These are phyloP conservation scores for Pediacus dermestoides DNA, from an alignment of 2,888 invertebrate species.

Conservation along the genomic window DNA sequence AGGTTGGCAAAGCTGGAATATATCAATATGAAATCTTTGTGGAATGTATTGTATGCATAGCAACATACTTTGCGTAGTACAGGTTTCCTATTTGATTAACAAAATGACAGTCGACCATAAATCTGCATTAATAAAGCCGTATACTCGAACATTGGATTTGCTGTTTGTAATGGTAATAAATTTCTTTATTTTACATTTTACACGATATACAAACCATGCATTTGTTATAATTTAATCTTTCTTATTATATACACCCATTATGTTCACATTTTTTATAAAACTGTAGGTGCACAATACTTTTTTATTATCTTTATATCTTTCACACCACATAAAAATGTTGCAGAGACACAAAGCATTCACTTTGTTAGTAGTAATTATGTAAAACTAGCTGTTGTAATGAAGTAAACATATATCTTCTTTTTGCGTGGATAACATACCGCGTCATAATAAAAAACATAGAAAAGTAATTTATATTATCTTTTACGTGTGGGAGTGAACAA, in stretches of 20 bases:
- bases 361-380: too few relatives aligned
- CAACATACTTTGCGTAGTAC: conserved; percentile 41
- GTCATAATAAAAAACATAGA: too few relatives aligned
- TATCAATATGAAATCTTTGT: conserved; percentile 35
- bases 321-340: too few relatives aligned
- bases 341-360: too few relatives aligned
- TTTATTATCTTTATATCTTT: too few relatives aligned
- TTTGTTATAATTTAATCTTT: conserved; percentile 29
- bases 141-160: conserved; percentile 43
- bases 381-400: too few relatives aligned
- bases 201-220: conserved; percentile 28
- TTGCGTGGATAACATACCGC: too few relatives aligned
- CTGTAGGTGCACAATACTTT: too few relatives aligned
- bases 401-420: too few relatives aligned
- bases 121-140: conserved; percentile 50
- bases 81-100: conserved; percentile 49
- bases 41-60: conserved; percentile 36
- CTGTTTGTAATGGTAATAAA: conserved; percentile 34
- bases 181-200: conserved; percentile 37
- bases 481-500: too few relatives aligned
- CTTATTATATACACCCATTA: conserved; percentile 5
- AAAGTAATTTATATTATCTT: too few relatives aligned
- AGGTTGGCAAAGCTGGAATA: conserved; percentile 26
- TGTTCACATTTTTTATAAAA: too few relatives aligned
- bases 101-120: conserved; percentile 46